Evolutionary conservation across 2,888 invertebrate species (phyloP), one percentile per base, ranked within the genome.

Genomic region (Sarcophaga carnaria): DNA sequence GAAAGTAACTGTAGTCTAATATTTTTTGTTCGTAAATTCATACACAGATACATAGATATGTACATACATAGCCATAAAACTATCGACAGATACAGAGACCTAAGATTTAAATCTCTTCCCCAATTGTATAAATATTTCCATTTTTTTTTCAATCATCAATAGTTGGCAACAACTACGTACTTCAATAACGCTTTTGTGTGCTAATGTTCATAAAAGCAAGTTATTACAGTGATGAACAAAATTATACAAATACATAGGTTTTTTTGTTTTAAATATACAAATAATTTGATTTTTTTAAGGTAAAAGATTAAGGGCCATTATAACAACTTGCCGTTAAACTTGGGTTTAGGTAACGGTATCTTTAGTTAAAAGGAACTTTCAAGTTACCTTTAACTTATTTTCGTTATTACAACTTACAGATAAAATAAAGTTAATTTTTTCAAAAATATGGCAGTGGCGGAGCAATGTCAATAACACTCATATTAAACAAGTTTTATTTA

Each of bases 61-160:
- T 70, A 25, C n/a, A 4, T 74, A 67, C 22, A 60, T 69, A 77
- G 17, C 12, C 1, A 54, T 17, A 54, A 17, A 54, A 12, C 12
- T 54, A 54, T 17, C 12, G 12, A 54, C 12, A 17, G 12, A 54
- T 54, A 54, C 54, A 77, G 59, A 67, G 60, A 60, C 60, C 77
- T 25, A 77, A 77, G 67, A 77, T 77, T 60, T 60, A 67, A 77
- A 77, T 77, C 77, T 69, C 45, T 67, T 77, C 60, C 54, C 67
- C 37, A 77, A 69, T 69, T 77, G 77, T 69, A 45, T 45, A 77
- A 60, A 22, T 69, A 37, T 37, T 37, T 37, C 8, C 37, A 37
- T 37, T 37, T 37, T 60, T 60, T 69, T 47, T 77, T 67, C 54
- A 27, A 64, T 66, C 75, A 66, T 66, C 67, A 60, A 45, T 60